Conservation (phyloP, 1,140 invertebrate species). For the Apis dorsata region DNA sequence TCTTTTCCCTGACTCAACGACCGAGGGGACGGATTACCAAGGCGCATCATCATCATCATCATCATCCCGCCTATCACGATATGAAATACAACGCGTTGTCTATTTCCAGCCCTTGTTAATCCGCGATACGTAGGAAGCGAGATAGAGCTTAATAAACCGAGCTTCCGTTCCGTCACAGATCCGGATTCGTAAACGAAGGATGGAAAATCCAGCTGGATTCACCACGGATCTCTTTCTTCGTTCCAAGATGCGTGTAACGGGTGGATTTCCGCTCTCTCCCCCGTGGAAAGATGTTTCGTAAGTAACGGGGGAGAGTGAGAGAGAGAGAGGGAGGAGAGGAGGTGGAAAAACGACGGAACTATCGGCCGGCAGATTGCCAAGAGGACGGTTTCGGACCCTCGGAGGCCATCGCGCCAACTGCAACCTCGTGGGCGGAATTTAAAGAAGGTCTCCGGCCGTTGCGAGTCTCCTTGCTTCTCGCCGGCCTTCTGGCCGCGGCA, state of each 20-base stretch:
- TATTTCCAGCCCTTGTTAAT: conserved; percentile 23
- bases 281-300: conserved; percentile 45
- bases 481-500: conserved; percentile 22
- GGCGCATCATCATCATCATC: background rate
- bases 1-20: background rate
- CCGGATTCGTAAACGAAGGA: too few species aligned
- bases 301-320: conserved; percentile 8
- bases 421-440: conserved; percentile 65
- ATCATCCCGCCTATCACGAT: background rate
- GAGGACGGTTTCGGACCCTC: conserved; percentile 62
- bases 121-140: background rate
- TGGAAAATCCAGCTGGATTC: conserved; percentile 7
- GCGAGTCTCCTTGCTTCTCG: conserved; percentile 54
- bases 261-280: conserved; percentile 44
- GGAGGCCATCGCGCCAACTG: conserved; percentile 64
- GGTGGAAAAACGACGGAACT: conserved; percentile 29
- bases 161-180: conserved; percentile 8
- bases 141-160: too few species aligned
- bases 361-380: conserved; percentile 69
- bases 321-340: background rate
- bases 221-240: conserved; percentile 17
- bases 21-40: background rate
- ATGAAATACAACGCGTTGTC: conserved; percentile 16
- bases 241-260: conserved; percentile 41
- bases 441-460: conserved; percentile 55